A percentile compares a stretch with the other conserved stretches of the same genome.
These are phyloP conservation scores for Drosophila neocordata DNA, from an alignment of 1,140 invertebrate species.

Conservation along the genomic window DNA sequence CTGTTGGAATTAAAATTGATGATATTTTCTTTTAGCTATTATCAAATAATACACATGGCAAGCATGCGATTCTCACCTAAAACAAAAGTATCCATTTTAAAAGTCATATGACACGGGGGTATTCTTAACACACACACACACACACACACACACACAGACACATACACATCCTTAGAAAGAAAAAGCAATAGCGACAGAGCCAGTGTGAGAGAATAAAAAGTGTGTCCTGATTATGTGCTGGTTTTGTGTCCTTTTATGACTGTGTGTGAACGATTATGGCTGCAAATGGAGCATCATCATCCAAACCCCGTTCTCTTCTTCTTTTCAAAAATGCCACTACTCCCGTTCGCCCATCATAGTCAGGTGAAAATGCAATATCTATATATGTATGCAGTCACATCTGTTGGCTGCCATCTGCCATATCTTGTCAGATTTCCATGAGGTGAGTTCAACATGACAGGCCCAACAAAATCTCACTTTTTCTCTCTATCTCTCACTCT, in stretches of 20 bases:
- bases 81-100: constrained; percentile 5
- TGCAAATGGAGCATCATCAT: constrained; percentile 28
- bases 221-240: constrained; percentile 52
- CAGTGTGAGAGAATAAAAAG: not conserved
- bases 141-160: not conserved
- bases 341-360: not conserved
- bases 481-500: not conserved
- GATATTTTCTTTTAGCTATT: not conserved
- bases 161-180: too few relatives aligned
- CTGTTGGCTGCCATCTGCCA: constrained; percentile 56
- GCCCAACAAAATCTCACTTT: constrained; percentile 6
- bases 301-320: too few relatives aligned
- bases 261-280: constrained; percentile 62
- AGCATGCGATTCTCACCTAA: constrained; percentile 3
- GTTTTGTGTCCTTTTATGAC: constrained; percentile 60
- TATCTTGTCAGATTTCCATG: constrained; percentile 69
- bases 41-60: constrained; percentile 4
- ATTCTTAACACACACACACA: constrained; percentile 15
- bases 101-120: constrained; percentile 13
- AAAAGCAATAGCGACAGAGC: not conserved
- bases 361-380: constrained; percentile 48
- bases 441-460: constrained; percentile 58
- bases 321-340: not conserved
- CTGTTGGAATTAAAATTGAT: constrained; percentile 1
- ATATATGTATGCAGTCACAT: constrained; percentile 37